Evolutionary conservation across 2,113 vertebrate species (phyloP).

Genomic region (Casuarius casuarius): DNA sequence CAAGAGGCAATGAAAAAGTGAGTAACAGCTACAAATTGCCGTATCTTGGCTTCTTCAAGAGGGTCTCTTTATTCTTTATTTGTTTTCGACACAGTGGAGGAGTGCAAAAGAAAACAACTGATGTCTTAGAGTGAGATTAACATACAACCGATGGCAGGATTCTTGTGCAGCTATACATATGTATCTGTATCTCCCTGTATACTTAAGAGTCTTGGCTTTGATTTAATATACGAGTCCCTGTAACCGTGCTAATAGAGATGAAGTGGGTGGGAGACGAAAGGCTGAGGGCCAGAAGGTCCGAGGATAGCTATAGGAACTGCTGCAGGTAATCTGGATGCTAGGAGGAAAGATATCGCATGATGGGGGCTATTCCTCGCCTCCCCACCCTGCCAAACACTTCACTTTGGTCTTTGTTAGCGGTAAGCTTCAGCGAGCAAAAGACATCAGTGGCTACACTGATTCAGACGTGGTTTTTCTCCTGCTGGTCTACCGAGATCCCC

Average conservation of each 20-base stretch:
- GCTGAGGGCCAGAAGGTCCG: not conserved
- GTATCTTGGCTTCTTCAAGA: not conserved
- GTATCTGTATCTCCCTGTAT: not conserved
- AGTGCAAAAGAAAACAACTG: slow-evolving; percentile 33
- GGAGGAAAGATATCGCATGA: not conserved
- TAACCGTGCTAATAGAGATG: not conserved
- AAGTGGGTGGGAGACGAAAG: not conserved
- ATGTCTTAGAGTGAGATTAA: slow-evolving; percentile 3
- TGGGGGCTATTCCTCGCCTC: not conserved
- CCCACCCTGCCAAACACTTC: not conserved
- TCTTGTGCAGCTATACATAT: not conserved
- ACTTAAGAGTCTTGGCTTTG: not conserved
- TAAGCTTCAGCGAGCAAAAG: not conserved
- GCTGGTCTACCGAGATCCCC: not conserved
- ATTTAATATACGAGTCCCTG: not conserved
- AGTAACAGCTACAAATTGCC: slow-evolving; percentile 4
- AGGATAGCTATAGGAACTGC: not conserved
- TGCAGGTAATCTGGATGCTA: not conserved
- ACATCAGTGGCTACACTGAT: not conserved
- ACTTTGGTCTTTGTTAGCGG: slow-evolving; percentile 2
- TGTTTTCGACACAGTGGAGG: slow-evolving; percentile 3
- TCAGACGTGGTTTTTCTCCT: not conserved
- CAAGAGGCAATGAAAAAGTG: not conserved
- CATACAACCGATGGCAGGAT: not conserved
- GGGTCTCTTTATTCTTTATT: slow-evolving; percentile 4